phyloP scores from a whole-genome alignment of 2,797 vertebrate species.

The Emys orbicularis region DNA sequence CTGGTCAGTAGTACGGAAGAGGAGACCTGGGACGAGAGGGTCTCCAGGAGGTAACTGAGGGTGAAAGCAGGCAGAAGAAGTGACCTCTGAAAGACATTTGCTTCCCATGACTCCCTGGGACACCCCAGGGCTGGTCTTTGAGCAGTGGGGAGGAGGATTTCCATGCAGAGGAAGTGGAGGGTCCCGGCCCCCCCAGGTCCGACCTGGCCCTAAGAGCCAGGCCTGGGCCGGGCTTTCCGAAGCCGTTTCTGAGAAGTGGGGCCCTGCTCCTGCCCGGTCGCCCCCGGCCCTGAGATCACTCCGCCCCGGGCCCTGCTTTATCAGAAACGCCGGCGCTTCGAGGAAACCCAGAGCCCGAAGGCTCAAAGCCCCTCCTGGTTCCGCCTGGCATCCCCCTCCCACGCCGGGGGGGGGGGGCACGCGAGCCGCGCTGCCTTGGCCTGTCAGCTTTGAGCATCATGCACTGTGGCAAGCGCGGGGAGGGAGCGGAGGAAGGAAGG shows the following conservation, averaged over 20 bases:
- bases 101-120: neutral
- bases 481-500: neutral
- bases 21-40: neutral
- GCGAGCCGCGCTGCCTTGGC: neutral
- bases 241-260: neutral
- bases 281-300: neutral
- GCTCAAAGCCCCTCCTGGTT: neutral
- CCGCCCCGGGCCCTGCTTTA: neutral
- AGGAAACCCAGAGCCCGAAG: neutral
- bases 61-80: neutral
- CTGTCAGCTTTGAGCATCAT: neutral
- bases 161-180: rapidly evolving
- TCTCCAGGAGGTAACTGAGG: neutral
- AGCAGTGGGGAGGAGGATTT: rapidly evolving
- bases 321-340: rapidly evolving
- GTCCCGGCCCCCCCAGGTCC: neutral
- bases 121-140: neutral
- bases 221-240: neutral
- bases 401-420: neutral
- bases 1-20: neutral
- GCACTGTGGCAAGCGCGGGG: neutral
- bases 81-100: too few species aligned
- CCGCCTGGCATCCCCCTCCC: neutral
- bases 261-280: neutral
- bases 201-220: rapidly evolving